Evolutionary conservation across 2,113 vertebrate genomes (phyloP).

Genomic region (Parus major): DNA sequence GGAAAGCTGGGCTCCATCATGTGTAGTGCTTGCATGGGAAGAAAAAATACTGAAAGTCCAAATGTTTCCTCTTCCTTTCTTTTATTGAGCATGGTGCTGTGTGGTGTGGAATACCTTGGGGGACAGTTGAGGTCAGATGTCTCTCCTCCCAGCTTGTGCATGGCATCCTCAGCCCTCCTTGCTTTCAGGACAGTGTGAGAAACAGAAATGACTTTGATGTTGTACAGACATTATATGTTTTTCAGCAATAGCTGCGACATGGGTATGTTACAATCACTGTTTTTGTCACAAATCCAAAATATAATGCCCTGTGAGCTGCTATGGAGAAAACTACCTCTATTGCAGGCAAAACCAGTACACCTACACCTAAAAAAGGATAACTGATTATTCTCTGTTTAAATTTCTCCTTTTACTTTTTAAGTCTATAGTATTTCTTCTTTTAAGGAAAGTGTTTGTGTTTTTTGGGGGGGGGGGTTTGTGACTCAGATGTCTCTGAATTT

Average conservation of each 20-base stretch:
- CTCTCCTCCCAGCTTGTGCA: neutral
- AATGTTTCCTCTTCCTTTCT: neutral
- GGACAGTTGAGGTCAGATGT: neutral
- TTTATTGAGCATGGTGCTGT: neutral
- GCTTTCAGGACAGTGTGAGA: rapidly evolving
- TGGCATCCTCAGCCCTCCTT: neutral
- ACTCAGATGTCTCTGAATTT: neutral
- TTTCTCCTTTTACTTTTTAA: neutral
- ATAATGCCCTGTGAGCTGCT: neutral
- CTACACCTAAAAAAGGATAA: neutral
- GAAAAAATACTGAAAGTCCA: rapidly evolving
- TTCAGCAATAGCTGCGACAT: neutral
- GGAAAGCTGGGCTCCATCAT: neutral
- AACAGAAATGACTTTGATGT: neutral
- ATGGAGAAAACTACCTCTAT: neutral
- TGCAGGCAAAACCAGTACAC: neutral
- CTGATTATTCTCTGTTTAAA: neutral
- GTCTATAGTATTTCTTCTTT: neutral
- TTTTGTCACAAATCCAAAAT: neutral
- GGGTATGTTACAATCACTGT: rapidly evolving
- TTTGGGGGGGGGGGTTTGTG: neutral
- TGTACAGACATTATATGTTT: neutral
- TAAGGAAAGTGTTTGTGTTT: neutral
- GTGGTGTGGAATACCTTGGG: no score
- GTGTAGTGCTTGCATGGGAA: neutral